These are phyloP conservation scores for Poecilia picta DNA, from an alignment of 2,797 vertebrate species.

Conservation along the genomic window DNA sequence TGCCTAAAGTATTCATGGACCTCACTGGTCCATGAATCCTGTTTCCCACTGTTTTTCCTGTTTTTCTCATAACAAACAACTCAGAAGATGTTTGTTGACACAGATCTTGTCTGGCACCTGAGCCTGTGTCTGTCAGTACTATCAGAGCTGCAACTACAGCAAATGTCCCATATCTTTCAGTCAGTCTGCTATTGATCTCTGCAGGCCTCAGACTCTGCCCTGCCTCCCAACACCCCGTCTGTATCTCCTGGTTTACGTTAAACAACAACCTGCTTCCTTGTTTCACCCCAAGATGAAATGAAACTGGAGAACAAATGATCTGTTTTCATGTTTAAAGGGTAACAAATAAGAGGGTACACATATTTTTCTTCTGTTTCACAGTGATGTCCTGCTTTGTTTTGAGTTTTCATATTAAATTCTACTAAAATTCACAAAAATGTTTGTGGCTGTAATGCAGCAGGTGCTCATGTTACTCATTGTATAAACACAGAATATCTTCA, in stretches of 20 bases:
- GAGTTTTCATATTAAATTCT: background rate
- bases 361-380: background rate
- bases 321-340: background rate
- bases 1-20: conserved; percentile 1
- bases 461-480: background rate
- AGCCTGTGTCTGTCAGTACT: conserved; percentile 20
- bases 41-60: too few species aligned
- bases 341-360: background rate
- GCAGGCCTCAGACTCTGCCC: conserved; percentile 20
- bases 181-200: conserved; percentile 3
- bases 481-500: background rate
- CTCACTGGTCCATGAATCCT: conserved; percentile 1
- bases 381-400: background rate
- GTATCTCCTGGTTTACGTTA: conserved; percentile 10
- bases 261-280: background rate
- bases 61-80: too few species aligned
- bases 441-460: background rate
- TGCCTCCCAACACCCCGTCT: background rate
- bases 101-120: conserved; percentile 6
- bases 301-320: background rate
- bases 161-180: conserved; percentile 33
- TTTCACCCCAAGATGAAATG: background rate
- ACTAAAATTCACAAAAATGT: background rate
- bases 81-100: background rate
- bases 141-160: conserved; percentile 35